Percentiles rank a stretch among this genome's conserved stretches.
These are phyloP conservation scores for Volucella zonaria DNA, from an alignment of 2,888 invertebrate species.

Conservation along the genomic window DNA sequence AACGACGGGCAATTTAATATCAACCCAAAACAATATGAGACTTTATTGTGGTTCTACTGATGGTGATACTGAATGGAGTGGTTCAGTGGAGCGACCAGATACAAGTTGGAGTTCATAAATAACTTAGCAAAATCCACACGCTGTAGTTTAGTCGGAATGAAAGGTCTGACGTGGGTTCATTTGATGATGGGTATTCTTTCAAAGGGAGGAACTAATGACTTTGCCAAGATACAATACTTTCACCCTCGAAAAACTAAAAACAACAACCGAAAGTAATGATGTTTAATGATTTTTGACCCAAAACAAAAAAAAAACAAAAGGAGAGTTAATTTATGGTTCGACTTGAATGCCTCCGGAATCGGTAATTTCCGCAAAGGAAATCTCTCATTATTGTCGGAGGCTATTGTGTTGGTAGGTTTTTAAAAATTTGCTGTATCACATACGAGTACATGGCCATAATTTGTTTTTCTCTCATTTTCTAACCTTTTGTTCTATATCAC, in stretches of 20 bases:
- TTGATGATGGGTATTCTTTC: background rate
- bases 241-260: background rate
- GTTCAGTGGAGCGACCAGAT: background rate
- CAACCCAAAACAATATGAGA: slow-evolving; percentile 12
- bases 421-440: background rate
- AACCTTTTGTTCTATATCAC: too few species aligned
- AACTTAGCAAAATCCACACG: background rate
- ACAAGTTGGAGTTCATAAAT: slow-evolving; percentile 8
- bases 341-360: slow-evolving; percentile 7
- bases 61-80: background rate
- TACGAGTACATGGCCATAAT: background rate
- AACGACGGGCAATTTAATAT: slow-evolving; percentile 26
- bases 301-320: background rate
- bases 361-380: slow-evolving; percentile 40
- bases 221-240: background rate
- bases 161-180: background rate
- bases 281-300: slow-evolving; percentile 7
- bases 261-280: background rate
- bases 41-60: background rate
- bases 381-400: slow-evolving; percentile 7
- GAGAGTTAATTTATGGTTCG: background rate
- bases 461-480: too few species aligned
- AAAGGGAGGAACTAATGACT: slow-evolving; percentile 21
- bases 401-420: background rate
- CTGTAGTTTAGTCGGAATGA: background rate